Percentiles rank a stretch among this genome's conserved stretches.
These are phyloP conservation scores for Ricordea florida DNA, from an alignment of 92 coral and sea anemone species.

Conservation along the genomic window DNA sequence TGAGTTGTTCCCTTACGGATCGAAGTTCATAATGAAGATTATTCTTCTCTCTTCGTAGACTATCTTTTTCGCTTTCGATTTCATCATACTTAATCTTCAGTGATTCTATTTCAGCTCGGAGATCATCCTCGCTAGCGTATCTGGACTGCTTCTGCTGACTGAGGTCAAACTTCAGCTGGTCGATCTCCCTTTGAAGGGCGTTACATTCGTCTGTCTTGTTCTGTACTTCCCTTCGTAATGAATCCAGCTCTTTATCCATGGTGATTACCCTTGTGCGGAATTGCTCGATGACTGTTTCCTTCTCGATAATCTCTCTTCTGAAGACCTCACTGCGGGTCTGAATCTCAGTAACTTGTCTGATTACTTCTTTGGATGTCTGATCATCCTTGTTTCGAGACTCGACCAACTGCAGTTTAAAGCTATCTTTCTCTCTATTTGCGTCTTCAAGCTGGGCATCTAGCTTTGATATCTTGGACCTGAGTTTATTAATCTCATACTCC, in stretches of 20 bases:
- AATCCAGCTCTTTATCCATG: constrained; percentile 72
- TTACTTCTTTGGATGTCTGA: constrained; percentile 56
- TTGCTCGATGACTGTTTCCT: constrained; percentile 77
- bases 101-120: constrained; percentile 84
- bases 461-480: constrained; percentile 55
- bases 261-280: constrained; percentile 63
- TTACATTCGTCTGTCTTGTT: constrained; percentile 75
- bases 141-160: constrained; percentile 56
- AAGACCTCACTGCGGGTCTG: constrained; percentile 72
- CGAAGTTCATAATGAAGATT: constrained; percentile 73
- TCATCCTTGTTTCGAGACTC: constrained; percentile 73
- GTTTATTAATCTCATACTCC: constrained; percentile 56
- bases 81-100: constrained; percentile 65
- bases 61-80: constrained; percentile 72
- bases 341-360: constrained; percentile 65
- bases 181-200: constrained; percentile 62
- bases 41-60: constrained; percentile 60
- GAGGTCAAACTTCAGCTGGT: constrained; percentile 54
- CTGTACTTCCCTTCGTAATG: constrained; percentile 66
- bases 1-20: constrained; percentile 57
- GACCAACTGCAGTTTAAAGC: constrained; percentile 52
- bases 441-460: constrained; percentile 75
- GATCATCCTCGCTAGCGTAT: constrained; percentile 49
- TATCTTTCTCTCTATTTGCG: constrained; percentile 74
- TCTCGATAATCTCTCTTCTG: constrained; percentile 77